A percentile compares a stretch with the other conserved stretches of the same genome.
phyloP scores from a whole-genome alignment of 2,113 vertebrate species.

The Varanus salvator region DNA sequence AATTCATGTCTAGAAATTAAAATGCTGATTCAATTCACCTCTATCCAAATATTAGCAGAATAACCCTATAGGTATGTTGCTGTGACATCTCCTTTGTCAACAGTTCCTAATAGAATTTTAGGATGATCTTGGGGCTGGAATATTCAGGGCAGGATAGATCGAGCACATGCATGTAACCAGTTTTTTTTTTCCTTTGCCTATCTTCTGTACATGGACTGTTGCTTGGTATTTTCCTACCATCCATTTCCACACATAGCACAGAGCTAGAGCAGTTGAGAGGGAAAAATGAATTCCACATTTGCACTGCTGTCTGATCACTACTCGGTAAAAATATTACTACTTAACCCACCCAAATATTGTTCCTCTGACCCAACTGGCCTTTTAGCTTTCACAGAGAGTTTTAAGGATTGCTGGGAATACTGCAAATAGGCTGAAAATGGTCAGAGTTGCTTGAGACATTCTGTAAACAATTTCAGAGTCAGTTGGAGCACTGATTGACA shows the following conservation, averaged over 20 bases:
- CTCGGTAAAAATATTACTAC: neutral
- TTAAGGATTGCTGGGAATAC: neutral
- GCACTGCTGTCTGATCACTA: neutral
- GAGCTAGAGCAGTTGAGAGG: neutral
- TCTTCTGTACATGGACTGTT: neutral
- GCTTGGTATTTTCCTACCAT: neutral
- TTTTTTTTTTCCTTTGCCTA: neutral
- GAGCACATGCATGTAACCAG: neutral
- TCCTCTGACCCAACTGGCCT: neutral
- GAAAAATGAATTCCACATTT: neutral
- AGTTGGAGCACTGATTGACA: neutral
- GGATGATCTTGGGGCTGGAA: neutral
- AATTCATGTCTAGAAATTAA: neutral
- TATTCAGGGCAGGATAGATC: neutral
- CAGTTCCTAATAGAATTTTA: neutral
- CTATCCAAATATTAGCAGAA: neutral
- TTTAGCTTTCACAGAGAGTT: neutral
- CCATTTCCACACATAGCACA: neutral
- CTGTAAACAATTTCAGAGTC: neutral
- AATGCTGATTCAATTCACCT: neutral
- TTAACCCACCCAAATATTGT: too few relatives aligned
- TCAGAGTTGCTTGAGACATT: neutral
- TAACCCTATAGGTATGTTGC: neutral
- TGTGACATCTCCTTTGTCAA: neutral
- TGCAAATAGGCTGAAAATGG: neutral